Conservation (phyloP, 2,888 invertebrate genomes). For the Thelaira solivaga region DNA sequence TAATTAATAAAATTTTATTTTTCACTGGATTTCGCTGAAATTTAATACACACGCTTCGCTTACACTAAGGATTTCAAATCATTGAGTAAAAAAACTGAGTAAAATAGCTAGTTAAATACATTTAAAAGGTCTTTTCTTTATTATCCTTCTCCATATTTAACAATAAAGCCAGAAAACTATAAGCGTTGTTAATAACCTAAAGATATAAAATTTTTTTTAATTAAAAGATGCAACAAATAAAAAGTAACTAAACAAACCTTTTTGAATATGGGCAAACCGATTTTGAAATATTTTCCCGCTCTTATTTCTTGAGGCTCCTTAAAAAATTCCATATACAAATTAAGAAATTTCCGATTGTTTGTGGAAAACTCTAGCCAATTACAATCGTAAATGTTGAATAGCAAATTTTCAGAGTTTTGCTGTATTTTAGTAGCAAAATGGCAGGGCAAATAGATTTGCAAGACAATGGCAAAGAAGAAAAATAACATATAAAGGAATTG, state of each 20-base stretch:
- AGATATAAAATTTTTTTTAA: too few relatives aligned
- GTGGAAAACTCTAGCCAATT: slow-evolving; percentile 69
- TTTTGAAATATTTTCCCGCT: slow-evolving; percentile 70
- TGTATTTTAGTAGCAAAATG: slow-evolving; percentile 72
- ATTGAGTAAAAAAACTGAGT: too few relatives aligned
- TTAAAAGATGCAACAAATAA: neutral
- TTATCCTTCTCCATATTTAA: too few relatives aligned
- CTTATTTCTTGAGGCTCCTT: slow-evolving; percentile 68
- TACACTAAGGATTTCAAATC: too few relatives aligned
- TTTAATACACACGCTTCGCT: too few relatives aligned
- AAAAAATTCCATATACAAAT: slow-evolving; percentile 70
- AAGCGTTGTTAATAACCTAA: too few relatives aligned
- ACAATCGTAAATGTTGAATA: slow-evolving; percentile 69
- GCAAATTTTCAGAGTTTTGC: slow-evolving; percentile 62
- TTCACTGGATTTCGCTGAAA: too few relatives aligned
- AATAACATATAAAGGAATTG: slow-evolving; percentile 66
- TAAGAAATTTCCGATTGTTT: slow-evolving; percentile 67
- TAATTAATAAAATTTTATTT: too few relatives aligned
- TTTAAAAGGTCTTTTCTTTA: too few relatives aligned
- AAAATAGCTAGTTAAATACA: too few relatives aligned
- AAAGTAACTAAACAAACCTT: slow-evolving; percentile 65
- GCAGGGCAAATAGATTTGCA: slow-evolving; percentile 73
- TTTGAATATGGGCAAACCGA: slow-evolving; percentile 71
- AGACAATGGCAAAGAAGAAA: slow-evolving; percentile 68
- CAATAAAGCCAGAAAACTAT: too few relatives aligned